Evolutionary conservation across 2,797 vertebrate genomes (phyloP).

Genomic region (Linurgus olivaceus): DNA sequence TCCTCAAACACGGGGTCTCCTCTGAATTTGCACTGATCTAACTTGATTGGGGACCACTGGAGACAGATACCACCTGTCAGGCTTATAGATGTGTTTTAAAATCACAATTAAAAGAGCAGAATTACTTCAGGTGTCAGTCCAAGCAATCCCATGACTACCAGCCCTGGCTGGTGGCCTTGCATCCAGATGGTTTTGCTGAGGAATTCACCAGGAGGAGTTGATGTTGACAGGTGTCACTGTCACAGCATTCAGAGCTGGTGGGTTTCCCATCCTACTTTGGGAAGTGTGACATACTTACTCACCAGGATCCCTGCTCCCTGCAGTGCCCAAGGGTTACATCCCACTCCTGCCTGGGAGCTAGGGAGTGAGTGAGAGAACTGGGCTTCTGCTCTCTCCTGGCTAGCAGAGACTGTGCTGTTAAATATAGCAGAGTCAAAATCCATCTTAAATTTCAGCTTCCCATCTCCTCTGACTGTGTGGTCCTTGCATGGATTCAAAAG

Average conservation of each 20-base stretch:
- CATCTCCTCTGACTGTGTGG: not conserved
- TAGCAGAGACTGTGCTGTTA: not conserved
- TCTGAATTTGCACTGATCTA: not conserved
- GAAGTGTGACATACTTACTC: not conserved
- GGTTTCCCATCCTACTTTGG: not conserved
- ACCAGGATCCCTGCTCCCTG: not conserved
- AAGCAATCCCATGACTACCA: not conserved
- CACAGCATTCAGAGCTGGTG: not conserved
- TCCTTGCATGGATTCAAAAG: not conserved
- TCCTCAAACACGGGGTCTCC: not conserved
- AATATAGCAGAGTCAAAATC: not conserved
- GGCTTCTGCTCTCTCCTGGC: not conserved
- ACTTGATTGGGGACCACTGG: not conserved
- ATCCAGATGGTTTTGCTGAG: not conserved
- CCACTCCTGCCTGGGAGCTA: not conserved
- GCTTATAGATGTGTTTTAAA: not conserved
- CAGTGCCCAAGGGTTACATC: not conserved
- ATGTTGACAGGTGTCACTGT: not conserved
- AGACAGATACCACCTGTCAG: not conserved
- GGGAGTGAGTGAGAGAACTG: not conserved
- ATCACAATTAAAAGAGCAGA: not conserved
- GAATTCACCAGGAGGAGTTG: not conserved
- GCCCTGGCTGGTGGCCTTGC: not conserved
- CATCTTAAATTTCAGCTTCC: not conserved
- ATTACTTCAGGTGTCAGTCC: not conserved